Evolutionary conservation across 2,797 vertebrate genomes (phyloP).

Genomic region (Hoplostethus atlanticus): DNA sequence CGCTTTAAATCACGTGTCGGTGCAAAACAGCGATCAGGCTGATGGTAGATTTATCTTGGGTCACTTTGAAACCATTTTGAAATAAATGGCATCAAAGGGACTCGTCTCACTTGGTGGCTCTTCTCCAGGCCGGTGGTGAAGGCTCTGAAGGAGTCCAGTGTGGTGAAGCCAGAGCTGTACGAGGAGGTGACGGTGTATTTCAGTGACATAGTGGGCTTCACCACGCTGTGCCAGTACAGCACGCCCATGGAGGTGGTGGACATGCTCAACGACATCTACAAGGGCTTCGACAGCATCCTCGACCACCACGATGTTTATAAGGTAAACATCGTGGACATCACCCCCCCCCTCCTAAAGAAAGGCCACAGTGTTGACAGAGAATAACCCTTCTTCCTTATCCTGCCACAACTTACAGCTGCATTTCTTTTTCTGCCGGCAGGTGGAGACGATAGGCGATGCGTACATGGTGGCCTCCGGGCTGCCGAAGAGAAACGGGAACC

Average conservation of each 20-base stretch:
- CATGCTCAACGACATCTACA: constrained; percentile 98
- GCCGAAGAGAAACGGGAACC: constrained; percentile 92
- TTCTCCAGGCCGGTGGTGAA: constrained; percentile 91
- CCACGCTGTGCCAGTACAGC: constrained; percentile 97
- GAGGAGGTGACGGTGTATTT: constrained; percentile 98
- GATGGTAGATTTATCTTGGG: too few relatives aligned
- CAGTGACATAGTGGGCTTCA: constrained; percentile 98
- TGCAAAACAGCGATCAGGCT: too few relatives aligned
- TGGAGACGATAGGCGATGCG: constrained; percentile 97
- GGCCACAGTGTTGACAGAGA: too few relatives aligned
- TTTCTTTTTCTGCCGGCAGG: constrained; percentile 75
- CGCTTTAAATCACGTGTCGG: too few relatives aligned
- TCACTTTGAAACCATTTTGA: too few relatives aligned
- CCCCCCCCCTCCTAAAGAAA: background rate
- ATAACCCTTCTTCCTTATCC: background rate
- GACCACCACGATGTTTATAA: constrained; percentile 98
- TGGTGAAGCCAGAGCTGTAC: constrained; percentile 94
- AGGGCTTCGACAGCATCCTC: constrained; percentile 94
- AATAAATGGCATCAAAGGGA: too few relatives aligned
- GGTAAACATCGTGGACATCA: constrained; percentile 74
- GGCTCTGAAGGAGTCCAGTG: constrained; percentile 93
- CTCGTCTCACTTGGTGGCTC: background rate
- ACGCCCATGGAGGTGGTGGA: constrained; percentile 99
- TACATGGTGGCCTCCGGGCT: constrained; percentile 98
- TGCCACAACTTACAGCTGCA: too few relatives aligned